These are phyloP conservation scores for Nilaparvata lugens DNA, from an alignment of 1,140 invertebrate genomes.

Conservation along the genomic window DNA sequence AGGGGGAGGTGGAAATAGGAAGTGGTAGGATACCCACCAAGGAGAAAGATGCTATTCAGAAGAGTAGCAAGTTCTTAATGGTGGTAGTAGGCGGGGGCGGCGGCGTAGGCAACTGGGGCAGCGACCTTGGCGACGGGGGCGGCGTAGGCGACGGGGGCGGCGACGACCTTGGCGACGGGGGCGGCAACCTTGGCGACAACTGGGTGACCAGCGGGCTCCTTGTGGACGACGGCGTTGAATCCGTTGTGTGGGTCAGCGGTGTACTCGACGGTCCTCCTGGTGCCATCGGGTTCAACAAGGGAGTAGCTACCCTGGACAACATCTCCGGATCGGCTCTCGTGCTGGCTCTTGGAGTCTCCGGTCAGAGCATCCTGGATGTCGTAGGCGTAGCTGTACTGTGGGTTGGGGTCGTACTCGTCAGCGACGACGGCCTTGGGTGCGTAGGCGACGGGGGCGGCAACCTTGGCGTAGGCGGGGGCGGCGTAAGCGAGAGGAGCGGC, in stretches of 20 bases:
- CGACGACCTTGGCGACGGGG: conserved; percentile 16
- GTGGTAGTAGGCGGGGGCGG: conserved; percentile 38
- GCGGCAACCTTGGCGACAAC: conserved; percentile 24
- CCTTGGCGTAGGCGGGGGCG: conserved; percentile 13
- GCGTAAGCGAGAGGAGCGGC: conserved; percentile 16
- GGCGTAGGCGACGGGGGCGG: conserved; percentile 5
- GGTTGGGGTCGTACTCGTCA: conserved; percentile 19
- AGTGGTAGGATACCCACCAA: conserved; percentile 11
- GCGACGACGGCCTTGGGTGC: conserved; percentile 24
- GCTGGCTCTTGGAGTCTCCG: conserved; percentile 44
- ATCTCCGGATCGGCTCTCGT: conserved; percentile 42
- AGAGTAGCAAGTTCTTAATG: conserved; percentile 16
- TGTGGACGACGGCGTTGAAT: conserved; percentile 24
- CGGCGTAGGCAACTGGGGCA: conserved; percentile 12
- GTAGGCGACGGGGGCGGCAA: conserved; percentile 17
- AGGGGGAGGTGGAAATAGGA: not conserved
- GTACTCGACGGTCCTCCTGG: conserved; percentile 18
- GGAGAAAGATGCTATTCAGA: conserved; percentile 8
- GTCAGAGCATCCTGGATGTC: conserved; percentile 43
- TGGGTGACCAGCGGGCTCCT: conserved; percentile 7
- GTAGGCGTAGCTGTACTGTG: conserved; percentile 43
- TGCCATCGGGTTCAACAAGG: conserved; percentile 22
- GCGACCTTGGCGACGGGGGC: not conserved
- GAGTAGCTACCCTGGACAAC: conserved; percentile 38
- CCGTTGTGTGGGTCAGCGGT: conserved; percentile 21